Evolutionary conservation across 2,113 vertebrate genomes (phyloP).

Genomic region (Ramphastos sulfuratus): DNA sequence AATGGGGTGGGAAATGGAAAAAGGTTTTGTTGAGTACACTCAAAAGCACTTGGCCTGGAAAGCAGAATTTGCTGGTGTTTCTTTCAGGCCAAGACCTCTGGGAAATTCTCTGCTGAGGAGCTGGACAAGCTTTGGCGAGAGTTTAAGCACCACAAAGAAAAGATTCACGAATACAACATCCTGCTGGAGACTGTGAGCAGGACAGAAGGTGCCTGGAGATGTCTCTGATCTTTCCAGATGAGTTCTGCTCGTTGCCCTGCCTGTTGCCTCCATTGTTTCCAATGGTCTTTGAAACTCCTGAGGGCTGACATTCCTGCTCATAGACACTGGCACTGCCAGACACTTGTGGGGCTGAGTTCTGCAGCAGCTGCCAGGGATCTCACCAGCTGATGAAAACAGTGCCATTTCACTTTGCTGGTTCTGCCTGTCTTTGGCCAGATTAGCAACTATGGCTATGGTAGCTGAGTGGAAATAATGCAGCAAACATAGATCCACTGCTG

Average conservation of each 20-base stretch:
- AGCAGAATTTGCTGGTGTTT: neutral
- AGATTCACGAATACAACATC: constrained; percentile 88
- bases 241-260: neutral
- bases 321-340: constrained; percentile 18
- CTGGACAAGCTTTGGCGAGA: constrained; percentile 88
- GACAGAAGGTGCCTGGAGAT: constrained; percentile 81
- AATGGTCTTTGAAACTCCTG: neutral
- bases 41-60: neutral
- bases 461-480: neutral
- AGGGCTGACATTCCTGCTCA: neutral
- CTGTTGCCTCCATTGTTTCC: neutral
- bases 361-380: neutral
- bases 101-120: constrained; percentile 92
- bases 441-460: neutral
- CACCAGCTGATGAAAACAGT: neutral
- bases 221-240: neutral
- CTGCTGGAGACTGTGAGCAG: constrained; percentile 89
- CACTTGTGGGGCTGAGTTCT: neutral
- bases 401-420: neutral
- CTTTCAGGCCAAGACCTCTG: constrained; percentile 87
- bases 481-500: neutral
- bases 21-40: neutral
- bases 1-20: neutral
- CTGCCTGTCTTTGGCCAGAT: neutral
- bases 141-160: constrained; percentile 92